These are phyloP conservation scores for Trissonchulus sp. DNA, from an alignment of 2,888 invertebrate species.

Conservation along the genomic window DNA sequence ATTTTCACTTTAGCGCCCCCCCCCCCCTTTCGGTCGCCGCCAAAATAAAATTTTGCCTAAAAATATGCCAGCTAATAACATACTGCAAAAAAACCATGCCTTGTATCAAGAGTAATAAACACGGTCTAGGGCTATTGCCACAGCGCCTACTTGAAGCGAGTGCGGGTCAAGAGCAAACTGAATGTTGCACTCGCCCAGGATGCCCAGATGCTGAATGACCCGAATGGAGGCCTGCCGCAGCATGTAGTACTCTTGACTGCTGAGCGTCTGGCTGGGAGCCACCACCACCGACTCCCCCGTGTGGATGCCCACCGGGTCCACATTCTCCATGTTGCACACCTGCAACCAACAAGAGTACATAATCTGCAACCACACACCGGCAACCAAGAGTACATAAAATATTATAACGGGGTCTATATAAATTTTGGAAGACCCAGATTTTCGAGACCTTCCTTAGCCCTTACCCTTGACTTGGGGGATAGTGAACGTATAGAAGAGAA, in stretches of 20 bases:
- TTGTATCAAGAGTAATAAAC: no score
- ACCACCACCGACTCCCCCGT: slow-evolving; percentile 98
- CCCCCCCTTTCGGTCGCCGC: no score
- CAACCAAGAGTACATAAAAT: slow-evolving; percentile 17
- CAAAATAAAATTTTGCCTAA: no score
- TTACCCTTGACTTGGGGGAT: background rate
- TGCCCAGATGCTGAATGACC: slow-evolving; percentile 86
- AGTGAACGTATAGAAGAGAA: background rate
- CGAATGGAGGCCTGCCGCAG: slow-evolving; percentile 86
- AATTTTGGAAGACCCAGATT: slow-evolving; percentile 3
- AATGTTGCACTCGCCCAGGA: slow-evolving; percentile 98
- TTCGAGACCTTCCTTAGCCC: background rate
- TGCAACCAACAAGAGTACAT: slow-evolving; percentile 40
- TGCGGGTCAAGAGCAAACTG: slow-evolving; percentile 93
- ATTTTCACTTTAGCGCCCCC: no score
- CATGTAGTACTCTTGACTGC: slow-evolving; percentile 90
- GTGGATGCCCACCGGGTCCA: slow-evolving; percentile 96
- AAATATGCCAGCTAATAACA: no score
- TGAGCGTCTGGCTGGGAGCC: slow-evolving; percentile 94
- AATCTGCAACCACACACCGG: background rate
- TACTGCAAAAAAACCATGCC: no score
- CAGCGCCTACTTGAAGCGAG: slow-evolving; percentile 68
- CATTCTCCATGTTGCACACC: slow-evolving; percentile 99
- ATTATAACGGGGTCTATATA: slow-evolving; percentile 21
- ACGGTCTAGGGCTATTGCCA: no score